Evolutionary conservation across 2,113 vertebrate genomes (phyloP).

Genomic region (Tragelaphus strepsiceros): DNA sequence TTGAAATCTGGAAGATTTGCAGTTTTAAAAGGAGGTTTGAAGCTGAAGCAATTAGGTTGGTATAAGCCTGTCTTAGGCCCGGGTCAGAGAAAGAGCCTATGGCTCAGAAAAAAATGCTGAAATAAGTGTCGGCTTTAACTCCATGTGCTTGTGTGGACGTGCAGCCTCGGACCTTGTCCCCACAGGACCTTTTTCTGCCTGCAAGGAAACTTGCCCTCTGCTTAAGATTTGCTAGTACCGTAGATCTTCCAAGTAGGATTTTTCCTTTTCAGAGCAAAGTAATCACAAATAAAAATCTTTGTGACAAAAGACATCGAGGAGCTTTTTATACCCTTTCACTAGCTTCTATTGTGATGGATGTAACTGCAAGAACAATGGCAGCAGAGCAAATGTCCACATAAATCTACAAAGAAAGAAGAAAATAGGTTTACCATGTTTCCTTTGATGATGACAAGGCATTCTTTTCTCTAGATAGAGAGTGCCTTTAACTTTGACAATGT

Average conservation of each 20-base stretch:
- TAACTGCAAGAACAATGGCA: constrained; percentile 43
- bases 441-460: background rate
- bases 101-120: background rate
- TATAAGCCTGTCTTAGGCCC: background rate
- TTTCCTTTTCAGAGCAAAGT: constrained; percentile 29
- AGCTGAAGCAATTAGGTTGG: background rate
- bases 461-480: background rate
- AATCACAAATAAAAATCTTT: constrained; percentile 52
- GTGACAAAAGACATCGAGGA: background rate
- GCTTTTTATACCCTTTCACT: constrained; percentile 35
- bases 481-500: constrained; percentile 4
- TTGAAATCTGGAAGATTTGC: background rate
- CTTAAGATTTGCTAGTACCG: background rate
- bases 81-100: background rate
- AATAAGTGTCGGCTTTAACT: background rate
- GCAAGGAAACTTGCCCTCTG: background rate
- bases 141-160: background rate
- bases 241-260: background rate
- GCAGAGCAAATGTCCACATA: constrained; percentile 51
- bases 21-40: background rate
- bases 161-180: background rate
- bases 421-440: constrained; percentile 4
- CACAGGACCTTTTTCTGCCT: background rate
- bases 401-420: constrained; percentile 49
- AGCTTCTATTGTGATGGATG: constrained; percentile 43